Conservation (phyloP, 2,113 vertebrate genomes). For the Scolopax mira region DNA sequence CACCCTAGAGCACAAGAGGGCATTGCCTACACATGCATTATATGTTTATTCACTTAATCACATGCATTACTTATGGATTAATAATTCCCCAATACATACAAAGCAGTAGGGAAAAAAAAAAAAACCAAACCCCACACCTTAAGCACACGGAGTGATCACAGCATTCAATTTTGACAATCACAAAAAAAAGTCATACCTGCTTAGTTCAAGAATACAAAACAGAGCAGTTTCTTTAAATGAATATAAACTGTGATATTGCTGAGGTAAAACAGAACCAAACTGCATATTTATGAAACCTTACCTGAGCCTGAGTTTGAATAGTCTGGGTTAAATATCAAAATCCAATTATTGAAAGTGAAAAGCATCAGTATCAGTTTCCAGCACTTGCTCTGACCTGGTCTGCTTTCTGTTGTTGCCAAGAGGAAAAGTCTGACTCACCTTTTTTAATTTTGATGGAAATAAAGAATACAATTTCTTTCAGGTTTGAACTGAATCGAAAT, state of each 20-base stretch:
- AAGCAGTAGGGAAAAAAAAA: slow-evolving; percentile 21
- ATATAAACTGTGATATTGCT: background rate
- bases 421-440: slow-evolving; percentile 18
- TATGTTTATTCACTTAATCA: slow-evolving; percentile 54
- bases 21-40: slow-evolving; percentile 57
- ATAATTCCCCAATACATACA: background rate
- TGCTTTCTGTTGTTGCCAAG: slow-evolving; percentile 58
- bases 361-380: slow-evolving; percentile 54
- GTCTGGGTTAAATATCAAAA: background rate
- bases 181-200: background rate
- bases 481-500: slow-evolving; percentile 70
- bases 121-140: slow-evolving; percentile 17
- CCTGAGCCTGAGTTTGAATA: slow-evolving; percentile 3
- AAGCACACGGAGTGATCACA: slow-evolving; percentile 36
- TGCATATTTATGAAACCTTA: background rate
- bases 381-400: slow-evolving; percentile 54
- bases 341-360: slow-evolving; percentile 27
- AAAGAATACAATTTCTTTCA: slow-evolving; percentile 67
- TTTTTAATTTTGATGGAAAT: slow-evolving; percentile 69
- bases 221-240: background rate
- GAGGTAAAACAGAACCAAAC: background rate
- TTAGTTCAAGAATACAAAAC: background rate
- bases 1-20: slow-evolving; percentile 71
- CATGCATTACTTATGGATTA: slow-evolving; percentile 11
- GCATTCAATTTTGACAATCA: slow-evolving; percentile 32